Evolutionary conservation across 2,797 vertebrate species (phyloP).

Genomic region (Scyliorhinus canicula): DNA sequence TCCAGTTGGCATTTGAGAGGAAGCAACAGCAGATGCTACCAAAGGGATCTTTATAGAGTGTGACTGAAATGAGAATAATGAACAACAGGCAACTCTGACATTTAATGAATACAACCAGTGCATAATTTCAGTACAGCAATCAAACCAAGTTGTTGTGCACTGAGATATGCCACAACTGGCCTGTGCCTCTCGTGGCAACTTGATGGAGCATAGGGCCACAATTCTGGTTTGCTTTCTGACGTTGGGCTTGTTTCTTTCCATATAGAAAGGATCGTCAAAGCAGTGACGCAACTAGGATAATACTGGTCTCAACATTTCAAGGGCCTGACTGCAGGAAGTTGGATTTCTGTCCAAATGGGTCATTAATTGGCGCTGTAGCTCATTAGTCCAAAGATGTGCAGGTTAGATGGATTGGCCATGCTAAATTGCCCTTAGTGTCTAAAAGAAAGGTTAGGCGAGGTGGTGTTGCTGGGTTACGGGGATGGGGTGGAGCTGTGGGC

Average conservation of each 20-base stretch:
- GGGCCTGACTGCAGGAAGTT: not conserved
- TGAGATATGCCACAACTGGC: not conserved
- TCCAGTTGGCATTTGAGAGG: constrained; percentile 27
- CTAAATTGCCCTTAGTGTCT: too few species aligned
- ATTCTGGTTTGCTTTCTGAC: not conserved
- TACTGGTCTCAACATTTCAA: not conserved
- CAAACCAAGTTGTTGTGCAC: not conserved
- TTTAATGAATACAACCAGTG: not conserved
- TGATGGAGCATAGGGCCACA: not conserved
- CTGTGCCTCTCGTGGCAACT: not conserved
- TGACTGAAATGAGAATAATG: constrained; percentile 22
- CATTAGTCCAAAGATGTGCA: too few species aligned
- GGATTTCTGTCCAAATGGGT: not conserved
- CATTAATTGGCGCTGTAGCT: not conserved
- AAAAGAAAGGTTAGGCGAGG: too few species aligned
- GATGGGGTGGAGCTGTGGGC: too few species aligned
- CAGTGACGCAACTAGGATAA: not conserved
- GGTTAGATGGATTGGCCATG: too few species aligned
- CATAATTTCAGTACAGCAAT: not conserved
- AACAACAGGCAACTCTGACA: constrained; percentile 31
- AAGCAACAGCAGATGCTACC: constrained; percentile 27
- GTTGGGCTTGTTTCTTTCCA: not conserved
- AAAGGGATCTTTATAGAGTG: constrained; percentile 2
- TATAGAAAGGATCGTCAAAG: not conserved
- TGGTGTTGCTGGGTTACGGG: too few species aligned